Evolutionary conservation across 37 sponge, comb jelly and placozoan genomes (phyloP), one percentile per base, ranked within the genome.

Genomic region (Hormiphora californensis): DNA sequence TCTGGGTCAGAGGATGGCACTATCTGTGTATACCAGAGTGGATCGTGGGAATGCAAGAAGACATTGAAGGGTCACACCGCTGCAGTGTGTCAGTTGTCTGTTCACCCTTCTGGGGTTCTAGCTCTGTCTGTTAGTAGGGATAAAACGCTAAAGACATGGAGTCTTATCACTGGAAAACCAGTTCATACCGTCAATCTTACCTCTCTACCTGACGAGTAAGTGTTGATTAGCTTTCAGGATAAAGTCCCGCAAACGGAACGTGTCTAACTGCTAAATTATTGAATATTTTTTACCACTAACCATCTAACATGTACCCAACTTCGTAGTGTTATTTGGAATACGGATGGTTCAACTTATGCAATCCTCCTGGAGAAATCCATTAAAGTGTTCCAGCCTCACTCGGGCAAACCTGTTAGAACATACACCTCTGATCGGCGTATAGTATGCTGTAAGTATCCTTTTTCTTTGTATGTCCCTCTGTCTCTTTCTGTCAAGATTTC

Each of bases 331-430:
- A 73, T 73, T 3, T 73, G 81, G 81, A 73, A 73, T 28, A 73
- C 81, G 43, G 81, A 73, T 41, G 81, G 81, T 0, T 73, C 81
- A 22, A 40, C 81, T 30, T 73, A 73, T 40, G 81, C 81, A 4
- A 73, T 73, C 32, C 38, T 73, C 12, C 43, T 46, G 4, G 81
- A 73, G 25, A 27, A 33, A 32, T 43, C 40, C 46, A 73, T 73
- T 73, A 43, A 28, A 41, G 81, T 73, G 81, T 73, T 73, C 35
- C 81, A 73, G 38, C 81, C 81, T 43, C 81, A 73, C 25, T 73
- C 81, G 2, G 81, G 81, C 1, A 73, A 73, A 28, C 81, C 81
- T 11, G 81, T 73, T 25, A 73, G 81, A 40, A 73, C 41, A 1
- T 73, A 73, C 35, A 40, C 41, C 44, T 73, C 81, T 22, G 28